Base-by-base conservation (phyloP, 1,140 invertebrate species). In the Campoletis sonorensis region DNA sequence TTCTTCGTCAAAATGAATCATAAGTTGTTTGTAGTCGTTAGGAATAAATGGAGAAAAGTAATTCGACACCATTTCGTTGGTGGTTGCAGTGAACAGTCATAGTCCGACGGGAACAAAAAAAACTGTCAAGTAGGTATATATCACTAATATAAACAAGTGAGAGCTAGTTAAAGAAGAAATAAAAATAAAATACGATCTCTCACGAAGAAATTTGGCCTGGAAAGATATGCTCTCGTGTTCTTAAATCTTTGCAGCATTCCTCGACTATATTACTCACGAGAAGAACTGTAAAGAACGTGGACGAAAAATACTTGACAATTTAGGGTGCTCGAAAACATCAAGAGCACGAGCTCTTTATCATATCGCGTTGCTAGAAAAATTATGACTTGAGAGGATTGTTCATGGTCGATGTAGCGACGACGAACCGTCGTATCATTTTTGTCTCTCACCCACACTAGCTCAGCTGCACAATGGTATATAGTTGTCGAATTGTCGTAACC, bases 61-160 rank as follows among this genome's bases (percentile, higher is more conserved):
- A 64, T 78, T 58, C 16, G 26, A 78, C 58, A 45, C 58, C 58
- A 30, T 54, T 64, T 5, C 30, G 3, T 64, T 27, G n/a, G 4
- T 16, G 61, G 61, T 33, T 4, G 11, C 27, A 15, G 30, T 61
- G 10, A 26, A 37, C 27, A 10, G 21, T 45, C 27, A 18, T 11
- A 61, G 37, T 64, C 76, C 76, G 76, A 78, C 76, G 76, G 76
- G 27, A 78, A 0, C 21, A 10, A 7, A 78, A n/a, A 16, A 10
- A 70, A 78, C 61, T 64, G 27, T 64, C 76, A 78, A 78, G 76
- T 78, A 78, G 76, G 76, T 78, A 45, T 78, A 45, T 78, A 70
- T 70, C 76, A 37, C 33, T 13, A 64, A 40, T 78, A 27, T 78
- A 70, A 70, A 70, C 30, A n/a, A 70, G 27, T 23, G 51, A 54